Evolutionary conservation across 2,797 vertebrate genomes (phyloP).

Genomic region (Manis pentadactyla): DNA sequence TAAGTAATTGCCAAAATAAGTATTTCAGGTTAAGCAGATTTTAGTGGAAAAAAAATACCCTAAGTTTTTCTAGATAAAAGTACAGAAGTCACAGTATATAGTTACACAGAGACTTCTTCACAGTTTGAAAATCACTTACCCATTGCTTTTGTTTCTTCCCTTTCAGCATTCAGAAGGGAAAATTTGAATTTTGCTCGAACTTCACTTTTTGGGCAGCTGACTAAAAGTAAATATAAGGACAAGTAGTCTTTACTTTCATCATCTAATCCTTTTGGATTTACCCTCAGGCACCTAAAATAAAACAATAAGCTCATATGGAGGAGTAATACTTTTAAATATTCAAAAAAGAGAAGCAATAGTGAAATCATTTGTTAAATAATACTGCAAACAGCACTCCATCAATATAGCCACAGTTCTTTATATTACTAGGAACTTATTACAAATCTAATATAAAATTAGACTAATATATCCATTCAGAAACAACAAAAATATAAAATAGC

Average conservation of each 20-base stretch:
- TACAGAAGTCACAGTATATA: background rate
- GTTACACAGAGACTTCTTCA: constrained; percentile 58
- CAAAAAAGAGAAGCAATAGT: constrained; percentile 18
- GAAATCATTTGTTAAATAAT: constrained; percentile 58
- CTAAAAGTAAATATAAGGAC: constrained; percentile 98
- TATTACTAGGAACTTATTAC: background rate
- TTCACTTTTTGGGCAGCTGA: constrained; percentile 99
- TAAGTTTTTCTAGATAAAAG: background rate
- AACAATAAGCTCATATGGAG: constrained; percentile 77
- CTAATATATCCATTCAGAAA: background rate
- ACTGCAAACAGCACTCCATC: background rate
- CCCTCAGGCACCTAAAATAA: constrained; percentile 96
- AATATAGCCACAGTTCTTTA: constrained; percentile 23
- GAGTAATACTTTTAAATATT: constrained; percentile 63
- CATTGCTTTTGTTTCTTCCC: constrained; percentile 99
- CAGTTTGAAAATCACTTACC: constrained; percentile 89
- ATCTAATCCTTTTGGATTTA: constrained; percentile 98
- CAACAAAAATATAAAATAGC: constrained; percentile 29
- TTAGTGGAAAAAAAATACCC: background rate
- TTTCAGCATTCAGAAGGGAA: constrained; percentile 97
- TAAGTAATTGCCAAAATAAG: constrained; percentile 29
- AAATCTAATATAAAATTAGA: constrained; percentile 58
- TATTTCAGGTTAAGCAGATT: constrained; percentile 5
- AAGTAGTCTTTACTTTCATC: constrained; percentile 99
- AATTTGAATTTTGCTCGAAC: constrained; percentile 99